These are phyloP conservation scores for Microctenopoma steveboyesi DNA, from an alignment of 2,797 vertebrate genomes.

Conservation along the genomic window DNA sequence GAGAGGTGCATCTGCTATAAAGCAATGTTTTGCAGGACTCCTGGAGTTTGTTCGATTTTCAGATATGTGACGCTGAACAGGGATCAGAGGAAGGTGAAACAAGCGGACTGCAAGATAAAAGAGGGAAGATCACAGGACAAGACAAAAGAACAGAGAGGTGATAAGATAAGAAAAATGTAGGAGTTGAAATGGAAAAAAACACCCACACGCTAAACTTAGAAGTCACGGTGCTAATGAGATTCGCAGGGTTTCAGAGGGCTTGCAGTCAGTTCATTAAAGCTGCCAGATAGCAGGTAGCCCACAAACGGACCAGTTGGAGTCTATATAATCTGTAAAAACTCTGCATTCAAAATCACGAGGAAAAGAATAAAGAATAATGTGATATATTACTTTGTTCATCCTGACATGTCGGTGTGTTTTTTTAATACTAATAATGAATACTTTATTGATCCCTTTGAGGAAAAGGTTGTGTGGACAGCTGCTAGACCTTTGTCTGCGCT, in stretches of 20 bases:
- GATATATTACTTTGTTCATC: background rate
- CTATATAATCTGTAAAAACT: no score
- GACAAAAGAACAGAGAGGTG: conserved; percentile 8
- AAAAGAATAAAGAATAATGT: no score
- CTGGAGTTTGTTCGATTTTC: conserved; percentile 45
- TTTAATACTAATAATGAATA: background rate
- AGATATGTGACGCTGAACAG: conserved; percentile 23
- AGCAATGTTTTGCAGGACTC: conserved; percentile 38
- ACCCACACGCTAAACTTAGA: conserved; percentile 26
- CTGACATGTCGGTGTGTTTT: background rate
- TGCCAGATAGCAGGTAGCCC: conserved; percentile 48
- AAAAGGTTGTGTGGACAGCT: no score
- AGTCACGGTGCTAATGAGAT: conserved; percentile 65
- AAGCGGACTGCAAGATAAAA: conserved; percentile 31
- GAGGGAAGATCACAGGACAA: conserved; percentile 19
- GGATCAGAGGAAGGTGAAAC: conserved; percentile 41
- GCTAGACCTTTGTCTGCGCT: no score
- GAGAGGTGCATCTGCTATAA: conserved; percentile 18
- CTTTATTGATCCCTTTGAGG: no score
- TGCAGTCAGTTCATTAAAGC: conserved; percentile 62
- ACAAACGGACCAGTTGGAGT: conserved; percentile 57
- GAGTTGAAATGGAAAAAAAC: conserved; percentile 30
- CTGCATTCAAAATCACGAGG: no score
- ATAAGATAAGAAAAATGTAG: conserved; percentile 30
- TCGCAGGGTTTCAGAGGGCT: conserved; percentile 39